Conservation (phyloP, 2,888 invertebrate genomes). For the Hirtodrosophila trivittata region DNA sequence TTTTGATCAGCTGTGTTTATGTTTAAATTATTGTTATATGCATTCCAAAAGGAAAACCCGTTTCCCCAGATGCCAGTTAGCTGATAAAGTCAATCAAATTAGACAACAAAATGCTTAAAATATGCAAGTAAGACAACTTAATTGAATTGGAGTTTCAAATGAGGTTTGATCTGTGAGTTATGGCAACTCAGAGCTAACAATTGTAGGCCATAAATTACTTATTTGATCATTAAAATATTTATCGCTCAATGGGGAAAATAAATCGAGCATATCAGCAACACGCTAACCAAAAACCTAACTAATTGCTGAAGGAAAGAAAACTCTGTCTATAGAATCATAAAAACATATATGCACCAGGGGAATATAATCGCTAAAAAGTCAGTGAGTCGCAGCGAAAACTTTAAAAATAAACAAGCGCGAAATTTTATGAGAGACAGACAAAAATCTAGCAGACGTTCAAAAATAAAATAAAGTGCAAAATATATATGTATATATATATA, state of each 20-base stretch:
- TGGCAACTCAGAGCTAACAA: conserved; percentile 15
- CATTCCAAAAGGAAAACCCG: conserved; percentile 42
- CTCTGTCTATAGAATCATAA: conserved; percentile 31
- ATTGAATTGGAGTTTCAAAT: conserved; percentile 37
- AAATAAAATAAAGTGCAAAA: conserved; percentile 21
- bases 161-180: conserved; percentile 30
- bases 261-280: conserved; percentile 43
- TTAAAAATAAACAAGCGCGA: conserved; percentile 65
- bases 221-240: conserved; percentile 59
- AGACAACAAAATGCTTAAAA: conserved; percentile 40
- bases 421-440: conserved; percentile 54
- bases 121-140: conserved; percentile 45
- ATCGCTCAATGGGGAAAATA: conserved; percentile 54
- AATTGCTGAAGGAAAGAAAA: conserved; percentile 28
- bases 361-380: conserved; percentile 32
- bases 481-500: background rate
- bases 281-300: conserved; percentile 16
- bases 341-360: conserved; percentile 10
- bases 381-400: conserved; percentile 61
- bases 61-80: conserved; percentile 42
- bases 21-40: conserved; percentile 30
- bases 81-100: conserved; percentile 56
- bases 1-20: conserved; percentile 40
- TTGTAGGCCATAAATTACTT: conserved; percentile 43
- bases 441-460: conserved; percentile 20